These are phyloP conservation scores for Ips nitidus DNA, from an alignment of 1,140 invertebrate species.

Conservation along the genomic window DNA sequence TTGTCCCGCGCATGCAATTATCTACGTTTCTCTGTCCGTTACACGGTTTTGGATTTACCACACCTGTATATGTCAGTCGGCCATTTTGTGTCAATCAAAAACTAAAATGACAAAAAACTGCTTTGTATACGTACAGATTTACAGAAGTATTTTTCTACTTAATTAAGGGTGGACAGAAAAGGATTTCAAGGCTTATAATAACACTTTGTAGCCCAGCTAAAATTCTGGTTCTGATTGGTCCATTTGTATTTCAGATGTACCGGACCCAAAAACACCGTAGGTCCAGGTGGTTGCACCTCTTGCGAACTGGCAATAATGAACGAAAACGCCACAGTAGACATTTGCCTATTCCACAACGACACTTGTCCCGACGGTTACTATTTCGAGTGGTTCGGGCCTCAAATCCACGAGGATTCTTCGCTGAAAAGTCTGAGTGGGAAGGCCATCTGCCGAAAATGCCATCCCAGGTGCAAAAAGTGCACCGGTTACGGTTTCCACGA, in stretches of 20 bases:
- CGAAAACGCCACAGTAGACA: conserved; percentile 58
- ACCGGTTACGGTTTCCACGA: conserved; percentile 85
- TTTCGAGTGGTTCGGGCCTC: conserved; percentile 78
- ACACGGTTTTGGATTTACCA: no score
- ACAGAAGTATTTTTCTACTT: no score
- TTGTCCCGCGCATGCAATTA: no score
- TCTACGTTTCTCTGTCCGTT: no score
- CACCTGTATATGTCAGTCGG: no score
- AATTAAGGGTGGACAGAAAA: no score
- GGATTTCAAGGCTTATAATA: no score
- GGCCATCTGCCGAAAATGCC: conserved; percentile 85
- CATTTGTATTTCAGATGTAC: conserved; percentile 64
- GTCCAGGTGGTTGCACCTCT: conserved; percentile 78
- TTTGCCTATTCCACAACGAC: conserved; percentile 78
- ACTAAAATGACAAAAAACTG: no score
- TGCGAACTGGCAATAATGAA: conserved; percentile 89
- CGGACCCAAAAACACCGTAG: conserved; percentile 83
- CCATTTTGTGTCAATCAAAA: no score
- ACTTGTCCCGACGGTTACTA: conserved; percentile 82
- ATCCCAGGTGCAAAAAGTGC: conserved; percentile 86
- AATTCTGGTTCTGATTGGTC: no score
- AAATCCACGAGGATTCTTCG: conserved; percentile 62
- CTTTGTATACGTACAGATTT: no score
- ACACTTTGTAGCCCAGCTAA: no score
- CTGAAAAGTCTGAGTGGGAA: conserved; percentile 74